These are phyloP conservation scores for Ginglymostoma cirratum DNA, from an alignment of 2,113 vertebrate species.

Conservation along the genomic window DNA sequence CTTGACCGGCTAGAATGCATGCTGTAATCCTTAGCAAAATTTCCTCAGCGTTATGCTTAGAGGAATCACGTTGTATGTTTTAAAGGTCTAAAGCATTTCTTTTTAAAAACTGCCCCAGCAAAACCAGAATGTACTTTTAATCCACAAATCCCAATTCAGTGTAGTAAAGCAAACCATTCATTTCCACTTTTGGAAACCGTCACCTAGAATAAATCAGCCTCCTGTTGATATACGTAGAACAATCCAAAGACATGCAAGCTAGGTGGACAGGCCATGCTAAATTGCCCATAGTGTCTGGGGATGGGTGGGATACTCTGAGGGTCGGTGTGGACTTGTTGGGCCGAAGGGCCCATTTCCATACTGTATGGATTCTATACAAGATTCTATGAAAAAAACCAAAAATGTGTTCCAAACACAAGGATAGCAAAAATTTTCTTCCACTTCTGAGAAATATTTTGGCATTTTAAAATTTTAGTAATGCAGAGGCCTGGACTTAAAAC, in stretches of 20 bases:
- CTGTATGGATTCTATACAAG: too few relatives aligned
- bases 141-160: neutral
- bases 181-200: neutral
- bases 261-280: too few relatives aligned
- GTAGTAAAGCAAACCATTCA: neutral
- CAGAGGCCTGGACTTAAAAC: neutral
- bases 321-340: too few relatives aligned
- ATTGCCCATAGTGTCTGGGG: too few relatives aligned
- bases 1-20: neutral
- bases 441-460: neutral
- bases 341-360: too few relatives aligned
- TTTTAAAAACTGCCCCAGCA: neutral
- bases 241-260: too few relatives aligned
- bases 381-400: too few relatives aligned
- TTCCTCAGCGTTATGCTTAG: neutral
- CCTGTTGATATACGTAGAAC: neutral
- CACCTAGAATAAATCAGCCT: neutral
- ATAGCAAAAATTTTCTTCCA: neutral
- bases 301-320: too few relatives aligned
- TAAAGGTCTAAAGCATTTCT: neutral
- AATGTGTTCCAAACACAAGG: neutral
- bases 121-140: neutral
- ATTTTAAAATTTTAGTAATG: neutral
- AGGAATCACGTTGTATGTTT: neutral
- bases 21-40: neutral